Percentiles rank a stretch among this genome's conserved stretches.
phyloP scores from a whole-genome alignment of 2,113 vertebrate genomes.

The Noturus placidus region DNA sequence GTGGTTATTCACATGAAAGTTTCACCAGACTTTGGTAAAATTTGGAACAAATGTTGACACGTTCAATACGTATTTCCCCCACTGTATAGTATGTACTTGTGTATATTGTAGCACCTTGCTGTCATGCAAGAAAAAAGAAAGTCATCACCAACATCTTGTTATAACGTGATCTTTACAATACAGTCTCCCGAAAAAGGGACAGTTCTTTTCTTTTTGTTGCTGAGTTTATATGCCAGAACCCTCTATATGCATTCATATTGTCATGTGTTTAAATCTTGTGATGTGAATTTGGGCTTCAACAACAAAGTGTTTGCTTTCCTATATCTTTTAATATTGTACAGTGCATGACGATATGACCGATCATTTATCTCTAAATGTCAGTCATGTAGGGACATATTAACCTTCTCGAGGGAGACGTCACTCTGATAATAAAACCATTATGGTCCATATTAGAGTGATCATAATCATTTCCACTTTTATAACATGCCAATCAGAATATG shows the following conservation, averaged over 20 bases:
- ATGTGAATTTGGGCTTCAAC: not conserved
- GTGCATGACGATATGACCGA: not conserved
- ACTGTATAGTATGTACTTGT: too few species aligned
- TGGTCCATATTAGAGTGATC: slow-evolving; percentile 40
- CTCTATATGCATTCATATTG: not conserved
- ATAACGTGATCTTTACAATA: too few species aligned
- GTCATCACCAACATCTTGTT: too few species aligned
- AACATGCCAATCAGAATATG: slow-evolving; percentile 49
- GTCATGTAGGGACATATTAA: slow-evolving; percentile 5
- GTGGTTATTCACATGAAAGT: too few species aligned
- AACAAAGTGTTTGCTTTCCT: not conserved
- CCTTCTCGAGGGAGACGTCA: not conserved
- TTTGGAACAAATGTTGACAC: too few species aligned
- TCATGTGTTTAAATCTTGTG: not conserved
- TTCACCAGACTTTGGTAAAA: too few species aligned
- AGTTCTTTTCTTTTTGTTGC: too few species aligned
- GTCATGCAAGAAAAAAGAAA: too few species aligned
- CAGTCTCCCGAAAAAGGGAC: too few species aligned
- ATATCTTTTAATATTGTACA: not conserved
- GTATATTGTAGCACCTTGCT: too few species aligned
- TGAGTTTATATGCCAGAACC: not conserved
- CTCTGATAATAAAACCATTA: slow-evolving; percentile 38
- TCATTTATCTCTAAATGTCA: slow-evolving; percentile 15
- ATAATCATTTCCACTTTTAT: slow-evolving; percentile 67
- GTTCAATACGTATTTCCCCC: too few species aligned